Percentiles rank a stretch among this genome's conserved stretches.
Conservation (phyloP, 2,888 invertebrate genomes). For the Melitaea athalia region DNA sequence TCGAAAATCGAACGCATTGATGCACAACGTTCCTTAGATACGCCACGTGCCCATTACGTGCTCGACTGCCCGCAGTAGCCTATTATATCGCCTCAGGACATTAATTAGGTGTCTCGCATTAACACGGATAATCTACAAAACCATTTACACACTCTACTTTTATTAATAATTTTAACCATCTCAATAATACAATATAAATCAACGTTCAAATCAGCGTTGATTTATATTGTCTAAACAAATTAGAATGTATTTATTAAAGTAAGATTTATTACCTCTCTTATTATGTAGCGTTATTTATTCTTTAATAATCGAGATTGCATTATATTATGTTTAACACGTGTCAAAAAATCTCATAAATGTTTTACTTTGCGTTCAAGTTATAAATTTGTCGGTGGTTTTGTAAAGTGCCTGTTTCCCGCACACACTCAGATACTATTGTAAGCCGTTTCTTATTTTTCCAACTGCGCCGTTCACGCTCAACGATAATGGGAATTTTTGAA, state of each 20-base stretch:
- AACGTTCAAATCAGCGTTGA: too few relatives aligned
- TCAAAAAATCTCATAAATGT: neutral
- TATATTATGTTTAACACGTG: neutral
- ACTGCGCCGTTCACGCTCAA: constrained; percentile 71
- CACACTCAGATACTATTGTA: constrained; percentile 58
- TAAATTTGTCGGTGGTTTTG: constrained; percentile 37
- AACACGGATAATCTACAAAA: constrained; percentile 29
- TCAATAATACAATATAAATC: neutral
- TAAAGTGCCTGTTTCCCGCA: constrained; percentile 27
- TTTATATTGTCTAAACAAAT: too few relatives aligned
- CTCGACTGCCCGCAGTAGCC: constrained; percentile 40
- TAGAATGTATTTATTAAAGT: too few relatives aligned
- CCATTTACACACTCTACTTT: constrained; percentile 11
- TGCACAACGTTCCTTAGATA: constrained; percentile 41
- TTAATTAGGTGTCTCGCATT: constrained; percentile 36
- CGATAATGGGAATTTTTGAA: constrained; percentile 79
- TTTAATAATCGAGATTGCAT: neutral
- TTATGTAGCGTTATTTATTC: neutral
- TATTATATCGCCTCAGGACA: constrained; percentile 38
- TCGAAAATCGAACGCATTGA: constrained; percentile 35
- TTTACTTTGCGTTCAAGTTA: constrained; percentile 19
- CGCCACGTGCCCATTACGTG: constrained; percentile 40
- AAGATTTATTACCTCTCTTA: neutral
- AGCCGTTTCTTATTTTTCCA: constrained; percentile 71
- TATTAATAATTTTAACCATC: constrained; percentile 8